Conservation (phyloP, 2,888 invertebrate genomes). For the Lingula anatina region DNA sequence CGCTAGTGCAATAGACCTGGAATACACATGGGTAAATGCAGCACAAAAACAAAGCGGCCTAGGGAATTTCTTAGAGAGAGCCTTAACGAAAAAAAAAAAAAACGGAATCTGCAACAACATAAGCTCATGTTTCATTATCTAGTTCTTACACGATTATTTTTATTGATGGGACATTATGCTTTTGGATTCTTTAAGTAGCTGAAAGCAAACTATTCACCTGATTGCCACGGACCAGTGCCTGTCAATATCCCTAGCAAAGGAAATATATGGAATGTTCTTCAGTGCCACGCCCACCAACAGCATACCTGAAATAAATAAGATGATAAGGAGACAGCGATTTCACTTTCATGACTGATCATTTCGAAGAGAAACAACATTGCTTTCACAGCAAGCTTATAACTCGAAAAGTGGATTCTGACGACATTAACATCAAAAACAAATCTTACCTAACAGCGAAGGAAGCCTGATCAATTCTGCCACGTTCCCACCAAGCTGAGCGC, state of each 20-base stretch:
- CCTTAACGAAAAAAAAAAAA: no score
- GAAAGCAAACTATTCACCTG: no score
- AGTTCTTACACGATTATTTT: no score
- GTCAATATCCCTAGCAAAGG: slow-evolving; percentile 28
- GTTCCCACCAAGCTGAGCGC: slow-evolving; percentile 13
- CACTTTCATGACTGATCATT: neutral
- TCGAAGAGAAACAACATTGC: neutral
- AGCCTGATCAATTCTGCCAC: slow-evolving; percentile 12
- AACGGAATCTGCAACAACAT: no score
- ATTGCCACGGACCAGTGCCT: slow-evolving; percentile 28
- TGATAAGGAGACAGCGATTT: neutral
- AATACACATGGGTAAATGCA: no score
- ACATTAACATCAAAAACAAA: neutral
- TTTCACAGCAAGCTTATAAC: no score
- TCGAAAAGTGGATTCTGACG: no score
- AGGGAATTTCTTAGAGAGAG: no score
- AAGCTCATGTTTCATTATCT: no score
- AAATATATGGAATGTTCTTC: slow-evolving; percentile 30
- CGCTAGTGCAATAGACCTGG: slow-evolving; percentile 72
- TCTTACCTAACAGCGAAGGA: slow-evolving; percentile 17
- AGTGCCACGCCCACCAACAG: slow-evolving; percentile 33
- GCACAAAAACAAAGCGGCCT: no score
- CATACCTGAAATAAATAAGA: slow-evolving; percentile 26
- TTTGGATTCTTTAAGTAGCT: no score
- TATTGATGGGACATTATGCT: no score